Base-by-base conservation (phyloP, 2,888 invertebrate genomes). In the Trissonchulus sp. region DNA sequence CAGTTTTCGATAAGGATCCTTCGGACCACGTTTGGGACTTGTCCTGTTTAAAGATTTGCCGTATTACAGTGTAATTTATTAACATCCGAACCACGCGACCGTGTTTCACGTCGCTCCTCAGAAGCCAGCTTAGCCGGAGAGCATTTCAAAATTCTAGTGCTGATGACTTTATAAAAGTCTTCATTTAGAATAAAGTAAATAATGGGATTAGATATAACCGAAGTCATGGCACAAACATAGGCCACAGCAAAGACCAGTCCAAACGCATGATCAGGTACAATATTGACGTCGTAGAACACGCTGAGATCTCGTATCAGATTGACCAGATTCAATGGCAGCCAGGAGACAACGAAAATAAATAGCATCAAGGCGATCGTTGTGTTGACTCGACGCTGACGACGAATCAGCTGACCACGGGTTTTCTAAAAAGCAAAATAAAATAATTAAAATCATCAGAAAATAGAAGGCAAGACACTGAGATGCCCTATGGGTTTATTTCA, bases 321-420 rank as follows among this genome's bases (percentile, higher is more conserved):
- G 37, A 84, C 81, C 77, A 84, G 80, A 77, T 86, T 86, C 62
- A 86, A 80, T 2, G 86, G 85, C 78, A 86, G 80, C 86, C 86
- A 86, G 78, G 85, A 85, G 76, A 84, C 81, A 15, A 85, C 84
- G 80, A 86, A 86, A 73, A 85, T 85, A 72, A 83, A 81, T 8
- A 86, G 85, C 86, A 86, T 86, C 65, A 85, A 85, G 76, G 85
- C 84, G 76, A 86, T 81, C 86, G 86, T 86, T 77, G 82, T 83
- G 79, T 86, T 86, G 68, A 84, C 85, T 68, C 83, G 78, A 36
- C 82, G 80, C 76, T 85, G 84, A 8, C 84, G 78, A 48, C 79
- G 77, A 28, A 84, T 83, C 35, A 73, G 33, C 2, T 60, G 73
- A 2, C 8, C 8, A 23, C 48, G 48, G 23, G 48, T 48, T 15